phyloP scores from a whole-genome alignment of 2,888 invertebrate genomes.

The Tiliacea aurago region DNA sequence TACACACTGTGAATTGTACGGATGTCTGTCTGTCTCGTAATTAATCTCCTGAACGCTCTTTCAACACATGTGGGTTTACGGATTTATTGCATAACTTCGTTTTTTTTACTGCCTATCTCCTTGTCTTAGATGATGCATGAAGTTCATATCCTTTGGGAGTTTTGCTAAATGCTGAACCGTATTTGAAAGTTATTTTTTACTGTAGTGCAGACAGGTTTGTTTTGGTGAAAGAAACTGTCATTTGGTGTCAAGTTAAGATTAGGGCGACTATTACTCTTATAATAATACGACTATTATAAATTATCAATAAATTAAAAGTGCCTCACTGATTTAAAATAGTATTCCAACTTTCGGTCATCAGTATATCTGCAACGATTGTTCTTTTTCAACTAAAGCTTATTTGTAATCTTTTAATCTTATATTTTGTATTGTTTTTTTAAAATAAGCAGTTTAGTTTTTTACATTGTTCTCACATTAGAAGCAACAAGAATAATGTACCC shows the following conservation, averaged over 20 bases:
- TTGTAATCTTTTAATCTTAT: no score
- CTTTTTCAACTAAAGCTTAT: no score
- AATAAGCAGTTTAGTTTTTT: no score
- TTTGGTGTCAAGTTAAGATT: not conserved
- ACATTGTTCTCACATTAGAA: no score
- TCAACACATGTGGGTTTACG: slow-evolving; percentile 83
- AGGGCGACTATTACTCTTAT: no score
- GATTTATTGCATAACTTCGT: slow-evolving; percentile 82
- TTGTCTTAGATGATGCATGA: slow-evolving; percentile 52
- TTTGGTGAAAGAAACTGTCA: not conserved
- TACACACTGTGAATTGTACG: slow-evolving; percentile 82
- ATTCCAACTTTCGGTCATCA: not conserved
- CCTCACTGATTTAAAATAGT: not conserved
- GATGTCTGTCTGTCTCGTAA: slow-evolving; percentile 81
- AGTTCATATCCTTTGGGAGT: slow-evolving; percentile 41
- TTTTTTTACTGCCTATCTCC: slow-evolving; percentile 59
- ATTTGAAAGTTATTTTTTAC: slow-evolving; percentile 2
- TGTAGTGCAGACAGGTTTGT: not conserved
- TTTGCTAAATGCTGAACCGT: slow-evolving; percentile 19
- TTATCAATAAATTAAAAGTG: not conserved
- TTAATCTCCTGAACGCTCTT: slow-evolving; percentile 80
- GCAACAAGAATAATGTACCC: no score
- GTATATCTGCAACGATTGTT: not conserved
- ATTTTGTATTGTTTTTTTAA: no score
- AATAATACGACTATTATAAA: not conserved